A percentile compares a stretch with the other conserved stretches of the same genome.
Conservation (phyloP, 2,797 vertebrate genomes). For the Tauraco hartlaubi region DNA sequence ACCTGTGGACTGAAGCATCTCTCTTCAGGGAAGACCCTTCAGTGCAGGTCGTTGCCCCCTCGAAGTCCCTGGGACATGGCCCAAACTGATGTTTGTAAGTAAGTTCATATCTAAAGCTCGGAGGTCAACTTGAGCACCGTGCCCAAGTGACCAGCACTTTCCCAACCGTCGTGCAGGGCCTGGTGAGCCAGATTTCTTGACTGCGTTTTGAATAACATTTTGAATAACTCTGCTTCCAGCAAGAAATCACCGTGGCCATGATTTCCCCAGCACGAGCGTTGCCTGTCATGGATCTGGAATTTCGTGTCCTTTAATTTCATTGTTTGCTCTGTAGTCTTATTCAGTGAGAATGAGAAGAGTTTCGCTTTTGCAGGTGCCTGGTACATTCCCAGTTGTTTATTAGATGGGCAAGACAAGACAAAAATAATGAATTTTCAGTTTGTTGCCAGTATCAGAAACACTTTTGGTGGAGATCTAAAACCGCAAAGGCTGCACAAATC, state of each 20-base stretch:
- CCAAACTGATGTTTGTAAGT: not conserved
- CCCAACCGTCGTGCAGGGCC: not conserved
- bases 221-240: not conserved
- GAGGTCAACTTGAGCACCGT: accelerated
- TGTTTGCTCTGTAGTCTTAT: not conserved
- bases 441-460: not conserved
- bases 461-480: not conserved
- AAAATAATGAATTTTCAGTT: not conserved
- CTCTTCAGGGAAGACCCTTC: not conserved
- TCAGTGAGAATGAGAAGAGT: not conserved
- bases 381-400: not conserved
- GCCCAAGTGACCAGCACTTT: not conserved
- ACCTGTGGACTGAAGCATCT: not conserved
- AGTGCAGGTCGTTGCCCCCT: too few relatives aligned
- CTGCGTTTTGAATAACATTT: not conserved
- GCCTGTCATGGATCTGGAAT: not conserved
- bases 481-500: not conserved
- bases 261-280: not conserved
- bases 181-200: not conserved
- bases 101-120: not conserved
- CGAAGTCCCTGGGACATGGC: not conserved
- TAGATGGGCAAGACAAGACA: not conserved
- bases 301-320: not conserved
- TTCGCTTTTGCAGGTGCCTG: not conserved
- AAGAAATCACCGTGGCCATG: accelerated